Evolutionary conservation across 2,797 vertebrate genomes (phyloP), one percentile per base, ranked within the genome.

Genomic region (Sphenodon punctatus): DNA sequence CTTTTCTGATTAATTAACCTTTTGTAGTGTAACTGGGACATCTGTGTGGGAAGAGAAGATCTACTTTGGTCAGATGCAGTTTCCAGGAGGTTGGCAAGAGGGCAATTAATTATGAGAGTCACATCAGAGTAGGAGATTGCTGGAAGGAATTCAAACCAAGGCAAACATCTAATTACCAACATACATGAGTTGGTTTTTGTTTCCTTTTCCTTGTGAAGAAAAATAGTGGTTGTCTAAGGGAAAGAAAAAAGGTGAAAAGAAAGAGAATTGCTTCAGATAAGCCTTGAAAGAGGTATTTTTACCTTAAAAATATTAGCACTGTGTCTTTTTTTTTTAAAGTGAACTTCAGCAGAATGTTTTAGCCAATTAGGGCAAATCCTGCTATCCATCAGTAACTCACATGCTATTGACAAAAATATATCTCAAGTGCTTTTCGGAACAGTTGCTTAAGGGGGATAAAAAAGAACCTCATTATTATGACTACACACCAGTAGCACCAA

Each of bases 1-100:
- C 74, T 92, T 78, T 90, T 85, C 78, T 45, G 77, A 67, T 78
- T 89, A 89, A 86, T 78, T 81, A 92, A 91, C 86, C 80, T 84
- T 90, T 78, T 80, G 58, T 34, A 72, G 82, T 66, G 61, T 89
- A 86, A 59, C 76, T 78, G 77, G 89, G 85, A 74, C 79, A 88
- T 82, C 77, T 87, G 63, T 63, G 88, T 5, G 41, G 82, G 85
- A 88, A 86, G 75, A 84, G 72, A 71, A 64, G 7, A 82, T 78
- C 59, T 67, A 68, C 79, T 89, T 79, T 20, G 48, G 79, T 91
- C 80, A 78, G 83, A 53, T 75, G 88, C 59, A 85, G 84, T 84
- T 93, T 86, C 77, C 80, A 80, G 85, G 56, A 84, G 73, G 78
- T 89, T 0, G 1, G 89, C 48, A 80, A 80, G 75, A 93, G 86